Base-by-base conservation (phyloP, 2,797 vertebrate species). In the Eulemur albifrons region DNA sequence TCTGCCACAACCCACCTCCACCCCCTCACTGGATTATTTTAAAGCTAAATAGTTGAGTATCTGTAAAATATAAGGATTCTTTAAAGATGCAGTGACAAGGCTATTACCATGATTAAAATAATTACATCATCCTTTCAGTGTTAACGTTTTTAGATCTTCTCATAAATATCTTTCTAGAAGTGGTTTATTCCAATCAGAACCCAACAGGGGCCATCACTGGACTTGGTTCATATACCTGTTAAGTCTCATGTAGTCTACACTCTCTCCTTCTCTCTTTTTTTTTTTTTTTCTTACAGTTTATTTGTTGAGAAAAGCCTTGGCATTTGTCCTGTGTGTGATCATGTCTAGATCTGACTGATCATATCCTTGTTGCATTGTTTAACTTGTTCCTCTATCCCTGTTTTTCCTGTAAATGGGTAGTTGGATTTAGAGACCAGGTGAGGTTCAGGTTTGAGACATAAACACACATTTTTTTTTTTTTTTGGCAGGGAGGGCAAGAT, bases 31-130 rank as follows among this genome's bases (percentile, higher is more conserved):
- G 35, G 80, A 45, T 92, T 77, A 79, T 88, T 91, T 84, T 82
- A 69, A 88, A 84, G 73, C 82, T 81, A 12, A 76, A 50, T 73
- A 85, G 25, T 61, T 79, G 7, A 50, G 7, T 52, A 63, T 90
- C 61, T 88, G 32, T 88, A 35, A 82, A 95, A 85, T 59, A 69
- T 69, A 80, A 94, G 48, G 25, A 43, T 81, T 92, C 48, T 97
- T 92, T 65, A 80, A 75, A 82, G 88, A 50, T 65, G 25, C 57
- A 57, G 20, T 43, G 38, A 69, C 25, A 75, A 45, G 63, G 69
- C 50, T 32, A 2, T 67, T 63, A 23, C 61, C 52, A 23, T 72
- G 63, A 35, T 77, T 84, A 43, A 88, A 88, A 54, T 92, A 89
- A 63, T 59, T 82, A 32, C 2, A 25, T 88, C n/a, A 27, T 80